These are phyloP conservation scores for Sphenopsis melanotis DNA, from an alignment of 2,797 vertebrate species.

Conservation along the genomic window DNA sequence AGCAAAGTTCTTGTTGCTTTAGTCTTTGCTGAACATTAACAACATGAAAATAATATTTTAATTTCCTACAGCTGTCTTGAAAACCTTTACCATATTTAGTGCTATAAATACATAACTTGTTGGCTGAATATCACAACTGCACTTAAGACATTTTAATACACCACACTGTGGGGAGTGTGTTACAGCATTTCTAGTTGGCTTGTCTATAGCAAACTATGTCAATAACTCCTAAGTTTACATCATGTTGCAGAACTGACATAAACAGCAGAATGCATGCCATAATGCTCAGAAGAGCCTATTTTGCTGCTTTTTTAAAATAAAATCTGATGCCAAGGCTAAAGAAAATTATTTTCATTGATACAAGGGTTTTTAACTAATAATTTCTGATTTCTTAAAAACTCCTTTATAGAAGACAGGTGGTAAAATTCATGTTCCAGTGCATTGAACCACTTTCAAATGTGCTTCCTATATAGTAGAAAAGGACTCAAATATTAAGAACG, in stretches of 20 bases:
- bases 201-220: background rate
- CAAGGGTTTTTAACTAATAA: background rate
- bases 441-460: background rate
- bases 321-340: background rate
- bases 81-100: background rate
- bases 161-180: rapidly evolving
- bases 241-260: background rate
- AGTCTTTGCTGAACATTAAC: background rate
- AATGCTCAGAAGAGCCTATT: background rate
- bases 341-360: background rate
- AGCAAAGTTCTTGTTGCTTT: background rate
- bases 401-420: background rate
- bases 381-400: background rate
- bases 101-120: background rate
- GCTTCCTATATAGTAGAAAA: background rate
- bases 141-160: background rate
- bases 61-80: background rate
- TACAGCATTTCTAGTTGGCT: background rate
- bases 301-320: background rate
- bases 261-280: background rate
- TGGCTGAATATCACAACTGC: background rate
- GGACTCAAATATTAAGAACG: slow-evolving; percentile 36
- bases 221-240: background rate
- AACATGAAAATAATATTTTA: background rate
- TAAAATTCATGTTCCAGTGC: background rate